Evolutionary conservation across 2,888 invertebrate genomes (phyloP), one percentile per base, ranked within the genome.

Genomic region (Hydroisotoma schaefferi): DNA sequence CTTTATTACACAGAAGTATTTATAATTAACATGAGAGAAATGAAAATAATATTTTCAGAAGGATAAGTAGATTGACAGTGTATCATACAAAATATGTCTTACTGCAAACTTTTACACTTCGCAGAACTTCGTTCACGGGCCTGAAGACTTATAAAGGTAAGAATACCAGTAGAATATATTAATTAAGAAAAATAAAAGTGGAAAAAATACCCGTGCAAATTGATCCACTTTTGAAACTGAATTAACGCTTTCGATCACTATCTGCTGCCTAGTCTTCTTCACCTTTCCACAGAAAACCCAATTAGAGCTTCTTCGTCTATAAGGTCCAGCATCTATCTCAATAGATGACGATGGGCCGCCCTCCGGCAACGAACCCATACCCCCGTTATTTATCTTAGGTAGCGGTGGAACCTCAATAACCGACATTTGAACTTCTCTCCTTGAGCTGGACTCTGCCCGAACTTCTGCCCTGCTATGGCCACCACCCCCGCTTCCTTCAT

Each of bases 221-320:
- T 85, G 81, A 77, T 90, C 90, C 67, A 90, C 87, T 77, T 87
- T 86, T 60, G 88, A 88, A 2, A 89, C 88, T 26, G 88, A 88
- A 77, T 89, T 89, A 73, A 85, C 86, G 67, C 85, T 79, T 58
- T 71, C 69, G 49, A 65, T 29, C 60, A 65, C 67, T 37, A 57
- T 25, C 46, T 47, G 10, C 6, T 57, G 44, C 22, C 56, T 51
- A 29, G 52, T 28, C 28, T 56, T 12, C 22, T 43, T 33, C 4
- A 52, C 38, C 47, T 62, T 53, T 8, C 56, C 55, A 59, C 69
- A 68, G 49, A 68, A 63, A 5, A 54, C 56, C 69, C 69, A 69
- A 25, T 65, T 69, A 12, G 68, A 63, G 10, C 58, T 63, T 23
- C 62, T 46, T 38, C 66, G 52, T 28, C 52, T 52, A 37, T 57